Evolutionary conservation across 2,113 vertebrate genomes (phyloP).

Genomic region (Pavo muticus): DNA sequence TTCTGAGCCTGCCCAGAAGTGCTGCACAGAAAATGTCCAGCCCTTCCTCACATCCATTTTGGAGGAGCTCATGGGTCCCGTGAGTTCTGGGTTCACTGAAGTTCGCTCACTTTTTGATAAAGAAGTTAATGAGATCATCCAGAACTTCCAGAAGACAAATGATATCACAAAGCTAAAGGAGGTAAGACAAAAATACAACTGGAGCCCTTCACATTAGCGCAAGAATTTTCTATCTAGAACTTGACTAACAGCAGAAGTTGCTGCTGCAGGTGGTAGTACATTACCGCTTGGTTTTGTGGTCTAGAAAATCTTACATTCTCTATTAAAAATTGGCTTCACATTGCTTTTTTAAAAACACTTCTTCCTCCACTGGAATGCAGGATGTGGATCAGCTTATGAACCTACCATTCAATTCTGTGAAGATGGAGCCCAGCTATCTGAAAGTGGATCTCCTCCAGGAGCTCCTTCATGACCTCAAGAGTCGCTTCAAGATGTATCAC

Average conservation of each 20-base stretch:
- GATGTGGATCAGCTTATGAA: constrained; percentile 74
- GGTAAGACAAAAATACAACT: constrained; percentile 70
- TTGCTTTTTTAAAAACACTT: background rate
- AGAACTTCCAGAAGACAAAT: constrained; percentile 74
- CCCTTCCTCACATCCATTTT: constrained; percentile 86
- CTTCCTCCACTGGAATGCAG: constrained; percentile 67
- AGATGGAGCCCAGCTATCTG: constrained; percentile 87
- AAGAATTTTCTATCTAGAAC: background rate
- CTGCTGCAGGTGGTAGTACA: background rate
- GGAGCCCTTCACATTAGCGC: background rate
- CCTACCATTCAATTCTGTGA: constrained; percentile 75
- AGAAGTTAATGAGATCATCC: constrained; percentile 83
- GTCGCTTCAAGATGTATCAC: constrained; percentile 83
- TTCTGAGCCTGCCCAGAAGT: constrained; percentile 80
- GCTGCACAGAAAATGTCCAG: constrained; percentile 83
- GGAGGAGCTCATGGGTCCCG: constrained; percentile 92
- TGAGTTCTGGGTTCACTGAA: constrained; percentile 89
- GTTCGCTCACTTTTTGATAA: constrained; percentile 83
- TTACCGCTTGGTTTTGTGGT: background rate
- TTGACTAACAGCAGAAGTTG: background rate
- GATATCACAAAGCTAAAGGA: constrained; percentile 76
- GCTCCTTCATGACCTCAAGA: constrained; percentile 83
- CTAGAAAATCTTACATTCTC: background rate
- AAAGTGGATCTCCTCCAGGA: constrained; percentile 84
- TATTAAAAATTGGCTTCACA: background rate